Evolutionary conservation across 2,888 invertebrate genomes (phyloP).

Genomic region (Rugalucina vietnamica): DNA sequence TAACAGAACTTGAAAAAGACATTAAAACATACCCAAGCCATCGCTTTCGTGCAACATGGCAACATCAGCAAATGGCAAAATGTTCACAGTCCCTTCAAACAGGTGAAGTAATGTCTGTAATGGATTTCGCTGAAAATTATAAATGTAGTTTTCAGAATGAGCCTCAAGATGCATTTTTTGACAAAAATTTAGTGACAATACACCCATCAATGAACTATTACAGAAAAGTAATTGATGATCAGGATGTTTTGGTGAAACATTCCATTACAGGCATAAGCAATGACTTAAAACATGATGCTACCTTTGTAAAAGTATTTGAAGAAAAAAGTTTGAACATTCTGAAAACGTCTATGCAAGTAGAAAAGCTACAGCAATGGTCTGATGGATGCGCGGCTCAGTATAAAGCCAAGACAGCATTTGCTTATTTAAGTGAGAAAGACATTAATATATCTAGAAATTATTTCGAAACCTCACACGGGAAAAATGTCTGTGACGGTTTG

Average conservation of each 20-base stretch:
- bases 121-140: slow-evolving; percentile 40
- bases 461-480: neutral
- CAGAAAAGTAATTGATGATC: neutral
- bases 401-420: slow-evolving; percentile 33
- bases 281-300: slow-evolving; percentile 34
- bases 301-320: slow-evolving; percentile 22
- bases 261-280: slow-evolving; percentile 12
- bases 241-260: slow-evolving; percentile 8
- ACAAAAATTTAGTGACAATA: slow-evolving; percentile 18
- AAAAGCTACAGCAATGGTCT: slow-evolving; percentile 33
- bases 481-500: slow-evolving; percentile 33
- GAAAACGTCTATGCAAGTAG: neutral
- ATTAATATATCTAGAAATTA: neutral
- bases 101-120: slow-evolving; percentile 13
- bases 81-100: neutral
- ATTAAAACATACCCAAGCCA: neutral
- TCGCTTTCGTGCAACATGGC: slow-evolving; percentile 28
- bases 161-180: slow-evolving; percentile 13
- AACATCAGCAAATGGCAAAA: slow-evolving; percentile 3
- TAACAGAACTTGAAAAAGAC: neutral
- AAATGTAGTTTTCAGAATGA: slow-evolving; percentile 32
- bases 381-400: slow-evolving; percentile 53
- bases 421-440: slow-evolving; percentile 21
- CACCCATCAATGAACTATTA: slow-evolving; percentile 32
- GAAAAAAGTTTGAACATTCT: neutral